These are phyloP conservation scores for Barypeithes pellucidus DNA, from an alignment of 2,888 invertebrate genomes.

Conservation along the genomic window DNA sequence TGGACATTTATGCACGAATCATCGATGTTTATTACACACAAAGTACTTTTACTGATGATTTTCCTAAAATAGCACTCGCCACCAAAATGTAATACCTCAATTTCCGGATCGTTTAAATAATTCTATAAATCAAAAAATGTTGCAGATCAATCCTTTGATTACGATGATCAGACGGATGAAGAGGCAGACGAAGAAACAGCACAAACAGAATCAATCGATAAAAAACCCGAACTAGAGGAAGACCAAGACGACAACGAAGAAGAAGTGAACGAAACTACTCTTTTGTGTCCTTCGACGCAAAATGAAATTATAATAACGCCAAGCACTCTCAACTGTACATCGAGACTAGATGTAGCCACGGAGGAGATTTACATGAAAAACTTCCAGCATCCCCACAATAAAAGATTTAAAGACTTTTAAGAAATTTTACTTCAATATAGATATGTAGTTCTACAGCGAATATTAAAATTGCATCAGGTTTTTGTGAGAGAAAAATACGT, in stretches of 20 bases:
- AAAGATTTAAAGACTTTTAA: slow-evolving; percentile 53
- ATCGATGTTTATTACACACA: slow-evolving; percentile 18
- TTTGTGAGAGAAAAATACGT: too few species aligned
- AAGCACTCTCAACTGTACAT: slow-evolving; percentile 60
- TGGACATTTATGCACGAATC: slow-evolving; percentile 19
- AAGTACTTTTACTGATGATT: background rate
- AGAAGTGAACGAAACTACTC: slow-evolving; percentile 74
- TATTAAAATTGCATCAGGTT: too few species aligned
- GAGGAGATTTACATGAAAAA: slow-evolving; percentile 56
- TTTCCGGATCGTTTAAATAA: too few species aligned
- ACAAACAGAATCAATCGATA: background rate
- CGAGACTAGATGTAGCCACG: slow-evolving; percentile 51
- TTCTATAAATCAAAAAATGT: background rate
- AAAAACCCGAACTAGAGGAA: slow-evolving; percentile 57
- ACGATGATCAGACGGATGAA: slow-evolving; percentile 20
- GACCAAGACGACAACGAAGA: slow-evolving; percentile 63
- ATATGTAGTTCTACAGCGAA: too few species aligned
- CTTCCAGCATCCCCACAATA: slow-evolving; percentile 49
- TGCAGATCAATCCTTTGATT: slow-evolving; percentile 28
- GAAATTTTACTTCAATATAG: background rate
- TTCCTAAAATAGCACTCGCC: too few species aligned
- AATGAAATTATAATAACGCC: slow-evolving; percentile 70
- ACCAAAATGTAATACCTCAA: too few species aligned
- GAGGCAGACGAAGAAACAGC: slow-evolving; percentile 2
- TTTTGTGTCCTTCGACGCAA: slow-evolving; percentile 70